Evolutionary conservation across 1,140 invertebrate genomes (phyloP).

Genomic region (Drosophila repletoides): DNA sequence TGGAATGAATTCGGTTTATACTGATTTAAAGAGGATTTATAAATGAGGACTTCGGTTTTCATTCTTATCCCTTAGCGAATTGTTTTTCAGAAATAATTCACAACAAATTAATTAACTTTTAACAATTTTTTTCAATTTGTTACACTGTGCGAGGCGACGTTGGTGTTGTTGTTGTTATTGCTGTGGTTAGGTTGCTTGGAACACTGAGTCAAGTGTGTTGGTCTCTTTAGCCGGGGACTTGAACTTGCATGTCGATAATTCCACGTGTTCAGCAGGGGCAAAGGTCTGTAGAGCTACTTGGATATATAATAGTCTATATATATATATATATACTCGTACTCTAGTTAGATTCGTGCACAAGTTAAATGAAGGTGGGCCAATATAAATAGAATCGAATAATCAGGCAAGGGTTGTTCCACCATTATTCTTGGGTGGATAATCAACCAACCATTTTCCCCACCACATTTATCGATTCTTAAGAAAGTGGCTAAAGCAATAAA

Average conservation of each 20-base stretch:
- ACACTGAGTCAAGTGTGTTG: too few relatives aligned
- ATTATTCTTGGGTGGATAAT: conserved; percentile 1
- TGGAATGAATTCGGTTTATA: too few relatives aligned
- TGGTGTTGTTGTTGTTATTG: conserved; percentile 1
- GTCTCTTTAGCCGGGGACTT: conserved; percentile 51
- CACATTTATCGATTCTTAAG: conserved; percentile 35
- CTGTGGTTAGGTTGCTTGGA: conserved; percentile 12
- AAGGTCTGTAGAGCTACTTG: background rate
- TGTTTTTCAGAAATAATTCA: too few relatives aligned
- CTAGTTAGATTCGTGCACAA: conserved; percentile 16
- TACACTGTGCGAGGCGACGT: background rate
- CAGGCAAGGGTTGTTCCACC: conserved; percentile 28
- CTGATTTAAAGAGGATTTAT: too few relatives aligned
- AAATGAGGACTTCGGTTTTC: too few relatives aligned
- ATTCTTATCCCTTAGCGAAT: too few relatives aligned
- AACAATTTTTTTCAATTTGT: too few relatives aligned
- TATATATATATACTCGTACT: conserved; percentile 3
- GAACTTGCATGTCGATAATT: conserved; percentile 76
- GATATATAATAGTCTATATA: background rate
- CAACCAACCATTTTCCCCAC: too few relatives aligned
- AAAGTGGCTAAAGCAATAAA: conserved; percentile 5
- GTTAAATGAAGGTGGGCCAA: background rate
- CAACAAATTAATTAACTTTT: too few relatives aligned
- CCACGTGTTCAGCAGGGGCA: too few relatives aligned
- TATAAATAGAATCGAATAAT: conserved; percentile 32